A percentile compares a stretch with the other conserved stretches of the same genome.
phyloP scores from a whole-genome alignment of 2,113 vertebrate genomes.

The Motacilla alba region DNA sequence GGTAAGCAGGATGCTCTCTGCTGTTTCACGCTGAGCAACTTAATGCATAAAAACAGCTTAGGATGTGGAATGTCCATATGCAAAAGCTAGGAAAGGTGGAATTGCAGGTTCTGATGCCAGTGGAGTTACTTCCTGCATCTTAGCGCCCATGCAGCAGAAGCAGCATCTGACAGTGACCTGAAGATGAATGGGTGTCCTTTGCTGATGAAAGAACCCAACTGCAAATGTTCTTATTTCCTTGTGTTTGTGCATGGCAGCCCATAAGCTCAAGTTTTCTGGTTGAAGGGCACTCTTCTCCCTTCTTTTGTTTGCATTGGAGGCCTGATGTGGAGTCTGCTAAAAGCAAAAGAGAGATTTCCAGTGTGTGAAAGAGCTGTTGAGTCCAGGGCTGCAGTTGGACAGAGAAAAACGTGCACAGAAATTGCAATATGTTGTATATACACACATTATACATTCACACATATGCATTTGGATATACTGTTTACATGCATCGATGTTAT shows the following conservation, averaged over 20 bases:
- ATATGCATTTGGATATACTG: conserved; percentile 64
- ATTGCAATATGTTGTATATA: conserved; percentile 58
- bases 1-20: background rate
- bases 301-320: background rate
- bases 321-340: background rate
- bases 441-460: conserved; percentile 58
- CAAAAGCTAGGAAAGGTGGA: background rate
- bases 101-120: background rate
- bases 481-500: conserved; percentile 60
- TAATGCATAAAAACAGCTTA: background rate
- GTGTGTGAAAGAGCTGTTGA: background rate
- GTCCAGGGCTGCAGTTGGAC: background rate
- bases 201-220: background rate
- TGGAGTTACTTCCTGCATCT: background rate
- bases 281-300: background rate
- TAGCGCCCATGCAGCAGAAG: background rate
- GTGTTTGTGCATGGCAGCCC: background rate
- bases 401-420: conserved; percentile 33
- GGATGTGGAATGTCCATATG: background rate
- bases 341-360: background rate
- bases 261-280: background rate
- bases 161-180: background rate
- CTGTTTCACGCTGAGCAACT: background rate
- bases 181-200: background rate
- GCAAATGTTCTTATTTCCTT: background rate